These are phyloP conservation scores for Creontiades dilutus DNA, from an alignment of 2,888 invertebrate genomes.

Conservation along the genomic window DNA sequence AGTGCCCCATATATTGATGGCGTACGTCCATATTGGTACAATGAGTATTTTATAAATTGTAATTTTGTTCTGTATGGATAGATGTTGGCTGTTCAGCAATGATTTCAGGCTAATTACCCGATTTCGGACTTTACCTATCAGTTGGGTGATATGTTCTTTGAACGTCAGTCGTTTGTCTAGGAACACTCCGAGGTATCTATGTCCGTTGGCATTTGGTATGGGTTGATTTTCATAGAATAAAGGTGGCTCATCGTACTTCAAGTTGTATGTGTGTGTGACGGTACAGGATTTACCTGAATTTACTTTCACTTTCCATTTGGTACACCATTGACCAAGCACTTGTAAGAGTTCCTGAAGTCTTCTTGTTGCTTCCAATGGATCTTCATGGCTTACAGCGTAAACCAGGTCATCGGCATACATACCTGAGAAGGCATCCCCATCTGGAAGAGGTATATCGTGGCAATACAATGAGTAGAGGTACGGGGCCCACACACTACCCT, in stretches of 20 bases:
- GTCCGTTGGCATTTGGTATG: not conserved
- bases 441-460: not conserved
- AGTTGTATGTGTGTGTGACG: not conserved
- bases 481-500: conserved; percentile 5
- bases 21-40: not conserved
- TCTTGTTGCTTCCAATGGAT: not conserved
- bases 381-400: not conserved
- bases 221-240: conserved; percentile 79
- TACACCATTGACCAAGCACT: conserved; percentile 4
- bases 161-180: not conserved
- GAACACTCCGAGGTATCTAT: not conserved
- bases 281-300: not conserved
- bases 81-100: not conserved
- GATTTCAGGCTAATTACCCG: not conserved
- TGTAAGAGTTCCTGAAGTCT: not conserved
- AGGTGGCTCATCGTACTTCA: not conserved
- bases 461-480: conserved; percentile 33
- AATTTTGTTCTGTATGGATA: not conserved
- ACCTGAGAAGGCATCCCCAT: not conserved
- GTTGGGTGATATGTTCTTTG: not conserved
- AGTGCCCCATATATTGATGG: not conserved
- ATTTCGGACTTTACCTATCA: not conserved
- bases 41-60: not conserved
- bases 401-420: conserved; percentile 3
- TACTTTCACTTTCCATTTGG: not conserved